Base-by-base conservation (phyloP, 1,140 invertebrate genomes). In the Lysiphlebus fabarum region DNA sequence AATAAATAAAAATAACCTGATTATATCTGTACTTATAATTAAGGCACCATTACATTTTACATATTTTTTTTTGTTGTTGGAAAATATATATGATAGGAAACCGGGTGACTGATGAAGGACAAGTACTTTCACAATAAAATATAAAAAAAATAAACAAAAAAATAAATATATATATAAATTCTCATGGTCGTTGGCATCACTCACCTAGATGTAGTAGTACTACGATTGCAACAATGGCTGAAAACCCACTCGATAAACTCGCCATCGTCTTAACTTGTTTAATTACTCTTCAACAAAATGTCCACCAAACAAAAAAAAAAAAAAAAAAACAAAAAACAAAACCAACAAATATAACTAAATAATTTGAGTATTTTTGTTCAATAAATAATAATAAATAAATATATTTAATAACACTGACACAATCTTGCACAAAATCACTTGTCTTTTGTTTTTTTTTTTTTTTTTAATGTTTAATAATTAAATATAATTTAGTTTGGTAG, bases 181-280 rank as follows among this genome's bases (percentile, higher is more conserved):
- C 41, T 57, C 36, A 36, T 58, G 17, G 50, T 51, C 42, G 44
- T 37, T 43, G 58, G 58, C 53, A 61, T 59, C 61, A 72, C 70
- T 73, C 68, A 76, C 74, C 73, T 73, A 68, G 58, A 51, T 70
- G 64, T 36, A 69, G 57, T 65, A 75, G 61, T 62, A 70, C 57
- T 42, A 74, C 56, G 54, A 70, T 59, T 54, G 65, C 67, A 34
- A 62, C 48, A 58, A 53, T 63, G 62, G 63, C 64, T 60, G 62
- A 36, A 60, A 64, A 63, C 60, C 65, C 62, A 60, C 61, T 65
- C 56, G 66, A 67, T 75, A 49, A 59, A 59, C 51, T 55, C 51
- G 73, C 70, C 73, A 75, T 76, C 62, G 63, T 67, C 59, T 63
- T 56, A 53, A 42, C 34, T 51, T 49, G 53, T 62, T 59, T 58